These are phyloP conservation scores for Schizopygopsis malacanthus DNA, from an alignment of 2,797 vertebrate species.

Conservation along the genomic window DNA sequence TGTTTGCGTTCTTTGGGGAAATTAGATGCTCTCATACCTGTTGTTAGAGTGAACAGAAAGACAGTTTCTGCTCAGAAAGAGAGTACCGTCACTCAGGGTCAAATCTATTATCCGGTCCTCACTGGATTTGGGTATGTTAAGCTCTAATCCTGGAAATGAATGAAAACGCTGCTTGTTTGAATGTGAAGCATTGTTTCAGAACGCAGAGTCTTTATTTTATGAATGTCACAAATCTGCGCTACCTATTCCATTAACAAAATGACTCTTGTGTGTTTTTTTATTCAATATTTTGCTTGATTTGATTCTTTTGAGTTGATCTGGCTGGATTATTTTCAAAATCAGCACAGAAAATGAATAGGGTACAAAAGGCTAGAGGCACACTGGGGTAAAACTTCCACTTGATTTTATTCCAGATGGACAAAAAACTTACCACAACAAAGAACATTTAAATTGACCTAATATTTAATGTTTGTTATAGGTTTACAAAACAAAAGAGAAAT, in stretches of 20 bases:
- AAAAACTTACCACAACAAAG: not conserved
- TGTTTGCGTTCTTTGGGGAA: constrained; percentile 55
- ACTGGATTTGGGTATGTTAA: constrained; percentile 27
- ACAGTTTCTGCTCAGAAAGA: constrained; percentile 42
- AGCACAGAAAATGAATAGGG: not conserved
- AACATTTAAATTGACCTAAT: not conserved
- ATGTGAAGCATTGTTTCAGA: constrained; percentile 14
- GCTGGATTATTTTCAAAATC: not conserved
- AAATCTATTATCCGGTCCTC: constrained; percentile 49
- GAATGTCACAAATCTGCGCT: not conserved
- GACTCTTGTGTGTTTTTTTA: not conserved
- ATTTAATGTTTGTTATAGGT: not conserved
- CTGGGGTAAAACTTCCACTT: not conserved
- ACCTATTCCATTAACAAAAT: not conserved
- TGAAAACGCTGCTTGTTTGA: constrained; percentile 20
- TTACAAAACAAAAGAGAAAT: not conserved
- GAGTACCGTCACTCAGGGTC: constrained; percentile 44
- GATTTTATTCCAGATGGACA: not conserved
- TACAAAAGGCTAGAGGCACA: not conserved
- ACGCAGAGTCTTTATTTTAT: not conserved
- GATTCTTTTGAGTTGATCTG: not conserved
- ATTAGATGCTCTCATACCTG: constrained; percentile 58
- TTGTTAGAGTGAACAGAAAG: constrained; percentile 44
- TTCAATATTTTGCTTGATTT: not conserved
- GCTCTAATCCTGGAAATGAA: constrained; percentile 23